Percentiles rank a stretch among this genome's conserved stretches.
phyloP scores from a whole-genome alignment of 2,888 invertebrate species.

The Gortyna flavago region DNA sequence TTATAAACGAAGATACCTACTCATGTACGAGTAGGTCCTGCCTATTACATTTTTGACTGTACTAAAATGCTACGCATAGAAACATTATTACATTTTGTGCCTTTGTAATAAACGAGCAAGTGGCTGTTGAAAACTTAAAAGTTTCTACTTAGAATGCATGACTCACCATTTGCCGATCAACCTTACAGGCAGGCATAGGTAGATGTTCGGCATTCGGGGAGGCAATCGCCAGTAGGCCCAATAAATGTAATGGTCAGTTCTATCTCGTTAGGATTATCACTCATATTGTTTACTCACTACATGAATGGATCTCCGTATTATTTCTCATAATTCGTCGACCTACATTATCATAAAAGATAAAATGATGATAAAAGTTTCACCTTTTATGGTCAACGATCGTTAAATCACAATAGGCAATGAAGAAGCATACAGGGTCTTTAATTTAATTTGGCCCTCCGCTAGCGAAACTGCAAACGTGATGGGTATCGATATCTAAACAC shows the following conservation, averaged over 20 bases:
- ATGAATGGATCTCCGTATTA: not conserved
- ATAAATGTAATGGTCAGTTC: not conserved
- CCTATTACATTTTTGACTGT: not conserved
- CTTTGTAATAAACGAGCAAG: not conserved
- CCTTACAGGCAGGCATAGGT: not conserved
- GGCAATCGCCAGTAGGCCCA: not conserved
- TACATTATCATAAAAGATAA: not conserved
- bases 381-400: slow-evolving; percentile 8
- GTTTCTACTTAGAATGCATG: slow-evolving; percentile 29
- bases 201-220: not conserved
- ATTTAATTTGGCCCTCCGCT: no score
- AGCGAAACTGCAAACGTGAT: no score
- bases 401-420: slow-evolving; percentile 10
- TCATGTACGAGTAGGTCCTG: not conserved
- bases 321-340: not conserved
- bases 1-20: not conserved
- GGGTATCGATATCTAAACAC: no score
- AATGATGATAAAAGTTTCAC: slow-evolving; percentile 1
- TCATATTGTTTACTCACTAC: not conserved
- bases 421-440: not conserved
- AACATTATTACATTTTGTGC: not conserved
- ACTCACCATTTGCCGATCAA: slow-evolving; percentile 28
- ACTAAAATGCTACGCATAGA: not conserved
- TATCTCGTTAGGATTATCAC: not conserved
- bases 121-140: slow-evolving; percentile 5